phyloP scores from a whole-genome alignment of 2,797 vertebrate species.

The Pangasius larnaudii region DNA sequence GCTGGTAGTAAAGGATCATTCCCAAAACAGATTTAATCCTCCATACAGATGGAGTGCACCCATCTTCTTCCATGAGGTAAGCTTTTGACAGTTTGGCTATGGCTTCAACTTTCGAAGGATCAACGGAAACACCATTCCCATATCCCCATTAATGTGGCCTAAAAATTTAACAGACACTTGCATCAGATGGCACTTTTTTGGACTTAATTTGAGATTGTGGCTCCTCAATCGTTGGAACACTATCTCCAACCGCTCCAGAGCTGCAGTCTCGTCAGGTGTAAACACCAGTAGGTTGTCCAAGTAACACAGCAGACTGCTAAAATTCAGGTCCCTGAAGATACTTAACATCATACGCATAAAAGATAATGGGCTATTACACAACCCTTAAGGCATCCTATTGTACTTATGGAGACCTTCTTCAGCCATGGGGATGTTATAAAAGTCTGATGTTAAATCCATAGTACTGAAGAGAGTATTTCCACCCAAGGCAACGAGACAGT shows the following conservation, averaged over 20 bases:
- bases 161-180: neutral
- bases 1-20: neutral
- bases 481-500: neutral
- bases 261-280: neutral
- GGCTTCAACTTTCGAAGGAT: neutral
- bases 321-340: conserved; percentile 49
- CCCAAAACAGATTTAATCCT: conserved; percentile 43
- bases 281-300: neutral
- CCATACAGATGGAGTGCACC: neutral
- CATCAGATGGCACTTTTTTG: neutral
- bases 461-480: neutral
- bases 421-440: conserved; percentile 7
- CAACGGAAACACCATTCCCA: neutral
- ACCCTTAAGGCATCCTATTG: neutral
- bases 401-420: neutral
- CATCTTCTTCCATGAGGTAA: neutral
- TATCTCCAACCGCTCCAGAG: neutral
- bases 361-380: neutral
- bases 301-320: conserved; percentile 8
- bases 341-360: conserved; percentile 22
- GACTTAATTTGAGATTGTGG: neutral
- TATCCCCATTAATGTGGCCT: neutral
- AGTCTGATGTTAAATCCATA: neutral
- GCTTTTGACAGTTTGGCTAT: neutral
- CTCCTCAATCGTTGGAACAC: neutral